Conservation (phyloP, 2,888 invertebrate species). For the Ctenicera cuprea region DNA sequence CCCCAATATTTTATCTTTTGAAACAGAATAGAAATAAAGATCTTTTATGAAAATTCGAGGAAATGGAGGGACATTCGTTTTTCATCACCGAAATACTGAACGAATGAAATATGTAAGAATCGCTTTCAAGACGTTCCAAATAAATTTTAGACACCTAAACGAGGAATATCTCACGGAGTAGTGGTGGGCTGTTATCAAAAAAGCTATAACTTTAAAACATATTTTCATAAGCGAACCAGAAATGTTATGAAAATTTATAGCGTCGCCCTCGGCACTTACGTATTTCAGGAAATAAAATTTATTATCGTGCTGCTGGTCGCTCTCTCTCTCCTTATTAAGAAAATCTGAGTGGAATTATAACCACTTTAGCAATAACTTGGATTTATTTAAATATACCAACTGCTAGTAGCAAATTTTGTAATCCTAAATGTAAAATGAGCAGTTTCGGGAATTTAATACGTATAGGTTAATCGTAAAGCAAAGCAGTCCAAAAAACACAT, state of each 20-base stretch:
- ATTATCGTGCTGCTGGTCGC: conserved; percentile 45
- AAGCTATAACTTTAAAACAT: conserved; percentile 61
- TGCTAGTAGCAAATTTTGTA: background rate
- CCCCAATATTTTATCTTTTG: background rate
- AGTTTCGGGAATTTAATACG: background rate
- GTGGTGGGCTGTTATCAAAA: conserved; percentile 57
- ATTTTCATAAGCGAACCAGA: conserved; percentile 62
- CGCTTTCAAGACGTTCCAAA: conserved; percentile 34
- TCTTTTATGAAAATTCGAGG: conserved; percentile 3
- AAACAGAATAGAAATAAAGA: conserved; percentile 12
- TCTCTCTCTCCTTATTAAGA: conserved; percentile 45
- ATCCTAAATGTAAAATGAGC: background rate
- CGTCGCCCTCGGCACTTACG: conserved; percentile 59
- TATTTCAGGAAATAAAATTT: conserved; percentile 62
- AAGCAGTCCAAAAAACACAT: too few relatives aligned
- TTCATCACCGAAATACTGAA: conserved; percentile 37
- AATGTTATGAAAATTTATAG: conserved; percentile 62
- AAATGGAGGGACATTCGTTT: conserved; percentile 15
- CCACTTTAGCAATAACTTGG: background rate
- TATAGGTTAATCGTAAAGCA: too few relatives aligned
- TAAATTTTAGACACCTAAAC: conserved; percentile 42
- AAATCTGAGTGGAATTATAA: conserved; percentile 24
- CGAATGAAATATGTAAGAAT: conserved; percentile 39
- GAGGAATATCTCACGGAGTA: conserved; percentile 49
- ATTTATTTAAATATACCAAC: background rate